A percentile compares a stretch with the other conserved stretches of the same genome.
Evolutionary conservation across 2,113 vertebrate genomes (phyloP).

Genomic region (Psittacula cyanocephala): DNA sequence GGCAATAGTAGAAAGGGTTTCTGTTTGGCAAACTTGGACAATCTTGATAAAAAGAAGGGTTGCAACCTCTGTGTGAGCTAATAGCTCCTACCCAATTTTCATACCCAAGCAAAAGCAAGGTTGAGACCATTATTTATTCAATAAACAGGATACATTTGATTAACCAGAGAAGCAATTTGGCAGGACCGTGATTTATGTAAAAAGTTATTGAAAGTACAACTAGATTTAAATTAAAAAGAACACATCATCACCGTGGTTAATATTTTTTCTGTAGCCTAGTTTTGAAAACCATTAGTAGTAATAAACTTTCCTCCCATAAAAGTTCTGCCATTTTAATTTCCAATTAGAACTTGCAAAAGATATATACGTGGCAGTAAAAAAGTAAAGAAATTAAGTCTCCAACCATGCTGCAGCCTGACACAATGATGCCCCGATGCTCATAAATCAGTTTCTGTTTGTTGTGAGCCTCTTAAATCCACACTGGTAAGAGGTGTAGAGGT

Average conservation of each 20-base stretch:
- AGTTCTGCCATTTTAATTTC: constrained; percentile 62
- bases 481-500: constrained; percentile 57
- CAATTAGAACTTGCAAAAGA: constrained; percentile 63
- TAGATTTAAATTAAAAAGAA: constrained; percentile 41
- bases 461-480: constrained; percentile 65
- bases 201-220: constrained; percentile 15
- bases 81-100: background rate
- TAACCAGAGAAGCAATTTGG: constrained; percentile 38
- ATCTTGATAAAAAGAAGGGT: constrained; percentile 26
- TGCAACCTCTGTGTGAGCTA: background rate
- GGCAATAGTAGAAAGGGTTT: background rate
- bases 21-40: background rate
- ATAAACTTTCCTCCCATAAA: constrained; percentile 66
- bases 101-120: constrained; percentile 6
- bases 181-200: background rate
- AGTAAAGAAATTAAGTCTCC: constrained; percentile 38
- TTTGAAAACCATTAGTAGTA: constrained; percentile 66
- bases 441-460: constrained; percentile 62
- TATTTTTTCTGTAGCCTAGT: constrained; percentile 60
- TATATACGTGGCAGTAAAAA: constrained; percentile 58
- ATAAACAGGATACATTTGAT: constrained; percentile 54
- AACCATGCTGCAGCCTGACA: constrained; percentile 33
- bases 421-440: constrained; percentile 35
- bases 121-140: constrained; percentile 37
- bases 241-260: constrained; percentile 35